Percentiles rank a stretch among this genome's conserved stretches.
phyloP scores from a whole-genome alignment of 2,113 vertebrate genomes.

The Periophthalmus modestus region DNA sequence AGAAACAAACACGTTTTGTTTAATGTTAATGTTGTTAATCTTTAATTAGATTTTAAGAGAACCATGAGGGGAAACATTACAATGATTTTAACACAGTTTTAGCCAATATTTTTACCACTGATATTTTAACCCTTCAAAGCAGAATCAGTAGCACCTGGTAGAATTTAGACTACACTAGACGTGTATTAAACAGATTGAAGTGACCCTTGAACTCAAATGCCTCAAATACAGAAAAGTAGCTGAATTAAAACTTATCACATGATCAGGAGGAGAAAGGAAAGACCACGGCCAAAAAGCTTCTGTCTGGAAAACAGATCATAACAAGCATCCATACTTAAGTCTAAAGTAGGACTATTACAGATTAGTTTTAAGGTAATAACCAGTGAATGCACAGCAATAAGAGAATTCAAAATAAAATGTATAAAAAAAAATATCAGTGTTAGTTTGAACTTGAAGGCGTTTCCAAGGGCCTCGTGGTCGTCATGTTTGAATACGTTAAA shows the following conservation, averaged over 20 bases:
- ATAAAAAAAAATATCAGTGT: background rate
- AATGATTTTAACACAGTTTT: background rate
- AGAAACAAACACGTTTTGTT: background rate
- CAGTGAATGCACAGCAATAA: background rate
- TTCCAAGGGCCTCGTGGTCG: background rate
- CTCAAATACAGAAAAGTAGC: slow-evolving; percentile 39
- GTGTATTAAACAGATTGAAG: background rate
- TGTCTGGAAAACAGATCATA: slow-evolving; percentile 30
- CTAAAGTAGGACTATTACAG: slow-evolving; percentile 7
- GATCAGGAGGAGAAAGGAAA: slow-evolving; percentile 7
- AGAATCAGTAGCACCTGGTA: too few species aligned
- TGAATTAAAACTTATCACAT: slow-evolving; percentile 6
- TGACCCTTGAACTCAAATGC: too few species aligned
- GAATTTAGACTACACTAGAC: background rate
- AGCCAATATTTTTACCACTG: too few species aligned
- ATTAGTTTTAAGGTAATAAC: slow-evolving; percentile 3
- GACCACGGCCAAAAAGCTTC: background rate
- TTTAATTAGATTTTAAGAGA: too few species aligned
- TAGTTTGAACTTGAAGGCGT: background rate
- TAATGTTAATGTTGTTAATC: too few species aligned
- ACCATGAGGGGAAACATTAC: background rate
- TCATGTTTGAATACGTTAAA: background rate
- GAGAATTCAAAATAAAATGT: background rate
- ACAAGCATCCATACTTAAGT: slow-evolving; percentile 4
- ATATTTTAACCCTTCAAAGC: background rate